These are phyloP conservation scores for Heptranchias perlo DNA, from an alignment of 2,113 vertebrate genomes.

Conservation along the genomic window DNA sequence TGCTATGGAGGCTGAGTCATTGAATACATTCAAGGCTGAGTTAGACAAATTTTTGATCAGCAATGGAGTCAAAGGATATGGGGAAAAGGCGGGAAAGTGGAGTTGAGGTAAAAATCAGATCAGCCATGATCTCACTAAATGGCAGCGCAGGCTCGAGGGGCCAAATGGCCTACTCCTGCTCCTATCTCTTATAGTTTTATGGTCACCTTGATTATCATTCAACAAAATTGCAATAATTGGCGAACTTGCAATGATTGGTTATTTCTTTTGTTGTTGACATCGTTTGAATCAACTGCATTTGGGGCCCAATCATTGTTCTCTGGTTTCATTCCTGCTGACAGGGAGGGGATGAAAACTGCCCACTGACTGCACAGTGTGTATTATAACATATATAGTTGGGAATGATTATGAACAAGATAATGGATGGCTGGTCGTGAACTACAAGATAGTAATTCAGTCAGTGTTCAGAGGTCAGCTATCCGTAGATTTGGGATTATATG, in stretches of 20 bases:
- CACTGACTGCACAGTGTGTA: not conserved
- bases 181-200: too few species aligned
- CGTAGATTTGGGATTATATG: not conserved
- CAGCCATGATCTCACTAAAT: too few species aligned
- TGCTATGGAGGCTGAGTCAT: too few species aligned
- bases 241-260: not conserved
- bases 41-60: too few species aligned
- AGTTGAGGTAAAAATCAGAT: too few species aligned
- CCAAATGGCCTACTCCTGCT: too few species aligned
- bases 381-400: not conserved
- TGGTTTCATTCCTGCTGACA: not conserved
- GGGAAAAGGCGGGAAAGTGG: too few species aligned
- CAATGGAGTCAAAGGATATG: too few species aligned
- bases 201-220: not conserved
- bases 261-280: not conserved
- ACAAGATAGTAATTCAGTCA: not conserved
- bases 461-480: not conserved
- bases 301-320: not conserved
- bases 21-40: too few species aligned
- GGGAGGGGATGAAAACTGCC: not conserved
- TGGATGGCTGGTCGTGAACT: not conserved
- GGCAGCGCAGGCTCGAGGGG: too few species aligned
- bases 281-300: not conserved
- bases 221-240: too few species aligned
- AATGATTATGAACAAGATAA: not conserved